A percentile compares a stretch with the other conserved stretches of the same genome.
Evolutionary conservation across 2,797 vertebrate species (phyloP).

Genomic region (Bufotes viridis): DNA sequence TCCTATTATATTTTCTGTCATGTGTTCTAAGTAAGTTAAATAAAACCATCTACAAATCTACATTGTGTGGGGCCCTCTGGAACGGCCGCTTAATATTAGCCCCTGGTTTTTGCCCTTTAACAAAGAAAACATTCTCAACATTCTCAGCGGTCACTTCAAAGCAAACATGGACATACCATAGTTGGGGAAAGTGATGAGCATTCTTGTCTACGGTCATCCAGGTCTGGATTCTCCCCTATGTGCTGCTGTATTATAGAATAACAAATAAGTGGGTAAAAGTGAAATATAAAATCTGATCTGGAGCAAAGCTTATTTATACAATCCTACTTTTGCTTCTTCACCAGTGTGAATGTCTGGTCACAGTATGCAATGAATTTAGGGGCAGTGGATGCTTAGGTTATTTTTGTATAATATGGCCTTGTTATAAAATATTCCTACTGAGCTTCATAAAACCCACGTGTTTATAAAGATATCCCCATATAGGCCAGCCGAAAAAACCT

Average conservation of each 20-base stretch:
- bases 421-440: background rate
- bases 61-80: slow-evolving; percentile 3
- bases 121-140: slow-evolving; percentile 25
- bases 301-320: background rate
- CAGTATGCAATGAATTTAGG: background rate
- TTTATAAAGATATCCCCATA: background rate
- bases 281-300: background rate
- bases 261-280: background rate
- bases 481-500: background rate
- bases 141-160: slow-evolving; percentile 27
- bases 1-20: slow-evolving; percentile 22
- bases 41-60: slow-evolving; percentile 2
- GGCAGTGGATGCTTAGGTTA: background rate
- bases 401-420: background rate
- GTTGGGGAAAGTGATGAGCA: background rate
- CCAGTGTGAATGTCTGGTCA: background rate
- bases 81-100: background rate
- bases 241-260: background rate
- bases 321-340: background rate
- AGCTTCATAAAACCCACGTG: background rate
- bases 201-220: background rate
- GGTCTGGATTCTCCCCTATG: background rate
- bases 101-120: background rate
- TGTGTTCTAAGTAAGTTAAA: slow-evolving; percentile 33
- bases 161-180: background rate